Percentiles rank a stretch among this genome's conserved stretches.
These are phyloP conservation scores for Microplitis manilae DNA, from an alignment of 2,888 invertebrate genomes.

Conservation along the genomic window DNA sequence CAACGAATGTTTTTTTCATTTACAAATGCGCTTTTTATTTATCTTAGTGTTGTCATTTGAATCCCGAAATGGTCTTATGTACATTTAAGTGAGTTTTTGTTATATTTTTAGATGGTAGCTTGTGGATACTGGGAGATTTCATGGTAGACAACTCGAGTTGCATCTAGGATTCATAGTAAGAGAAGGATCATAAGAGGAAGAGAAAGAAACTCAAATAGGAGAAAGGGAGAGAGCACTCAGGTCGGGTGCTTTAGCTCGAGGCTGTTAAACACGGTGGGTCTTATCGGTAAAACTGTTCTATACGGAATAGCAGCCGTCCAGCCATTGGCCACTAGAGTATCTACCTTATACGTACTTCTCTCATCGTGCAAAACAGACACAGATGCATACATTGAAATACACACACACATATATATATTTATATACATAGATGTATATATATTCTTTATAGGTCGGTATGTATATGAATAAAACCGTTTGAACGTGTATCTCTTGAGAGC, in stretches of 20 bases:
- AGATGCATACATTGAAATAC: constrained; percentile 13
- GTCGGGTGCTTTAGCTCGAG: constrained; percentile 64
- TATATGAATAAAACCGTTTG: constrained; percentile 22
- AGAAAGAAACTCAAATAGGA: neutral
- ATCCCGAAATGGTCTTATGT: neutral
- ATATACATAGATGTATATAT: constrained; percentile 20
- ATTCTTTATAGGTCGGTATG: constrained; percentile 19
- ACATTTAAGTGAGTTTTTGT: neutral
- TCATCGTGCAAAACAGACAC: constrained; percentile 36
- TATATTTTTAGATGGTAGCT: constrained; percentile 7
- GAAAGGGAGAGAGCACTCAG: constrained; percentile 44
- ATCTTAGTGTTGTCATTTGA: neutral
- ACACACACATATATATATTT: neutral
- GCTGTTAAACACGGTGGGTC: constrained; percentile 69
- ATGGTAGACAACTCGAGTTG: constrained; percentile 34
- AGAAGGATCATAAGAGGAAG: constrained; percentile 45
- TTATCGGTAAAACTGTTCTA: constrained; percentile 70
- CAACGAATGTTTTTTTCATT: too few relatives aligned
- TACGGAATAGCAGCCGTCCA: constrained; percentile 58
- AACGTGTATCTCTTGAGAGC: constrained; percentile 37
- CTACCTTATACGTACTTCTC: constrained; percentile 57
- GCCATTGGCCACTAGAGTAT: constrained; percentile 57
- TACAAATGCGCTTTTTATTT: neutral
- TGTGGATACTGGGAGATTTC: constrained; percentile 31
- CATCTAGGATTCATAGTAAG: constrained; percentile 29